These are phyloP conservation scores for Leptinotarsa lineolata DNA, from an alignment of 1,140 invertebrate genomes.

Conservation along the genomic window DNA sequence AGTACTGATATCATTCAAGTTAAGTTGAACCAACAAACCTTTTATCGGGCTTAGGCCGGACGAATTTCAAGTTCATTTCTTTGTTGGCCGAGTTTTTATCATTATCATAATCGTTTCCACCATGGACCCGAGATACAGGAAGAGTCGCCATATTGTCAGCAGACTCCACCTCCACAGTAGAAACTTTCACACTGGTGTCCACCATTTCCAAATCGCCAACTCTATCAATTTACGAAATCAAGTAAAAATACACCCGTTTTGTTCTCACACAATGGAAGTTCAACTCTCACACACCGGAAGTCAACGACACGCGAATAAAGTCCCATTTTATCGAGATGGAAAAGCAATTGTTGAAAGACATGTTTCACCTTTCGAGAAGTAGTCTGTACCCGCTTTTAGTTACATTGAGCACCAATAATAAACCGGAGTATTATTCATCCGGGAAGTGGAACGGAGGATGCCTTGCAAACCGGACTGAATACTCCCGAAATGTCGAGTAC, in stretches of 20 bases:
- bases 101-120: constrained; percentile 40
- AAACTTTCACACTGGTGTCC: constrained; percentile 79
- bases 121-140: constrained; percentile 63
- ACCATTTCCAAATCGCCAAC: constrained; percentile 57
- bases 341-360: background rate
- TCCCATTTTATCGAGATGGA: background rate
- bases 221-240: background rate
- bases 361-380: background rate
- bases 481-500: constrained; percentile 2
- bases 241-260: background rate
- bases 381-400: background rate
- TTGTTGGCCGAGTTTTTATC: constrained; percentile 77
- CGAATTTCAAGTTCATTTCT: constrained; percentile 84
- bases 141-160: constrained; percentile 84
- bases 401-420: constrained; percentile 4
- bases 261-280: too few species aligned
- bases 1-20: too few species aligned
- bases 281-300: too few species aligned
- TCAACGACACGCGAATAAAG: background rate
- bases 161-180: constrained; percentile 79
- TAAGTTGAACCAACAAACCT: constrained; percentile 60
- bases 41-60: constrained; percentile 78
- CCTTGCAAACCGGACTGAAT: constrained; percentile 1
- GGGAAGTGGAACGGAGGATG: background rate
- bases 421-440: background rate